Base-by-base conservation (phyloP, 2,113 vertebrate genomes). In the Motacilla tschutschensis region DNA sequence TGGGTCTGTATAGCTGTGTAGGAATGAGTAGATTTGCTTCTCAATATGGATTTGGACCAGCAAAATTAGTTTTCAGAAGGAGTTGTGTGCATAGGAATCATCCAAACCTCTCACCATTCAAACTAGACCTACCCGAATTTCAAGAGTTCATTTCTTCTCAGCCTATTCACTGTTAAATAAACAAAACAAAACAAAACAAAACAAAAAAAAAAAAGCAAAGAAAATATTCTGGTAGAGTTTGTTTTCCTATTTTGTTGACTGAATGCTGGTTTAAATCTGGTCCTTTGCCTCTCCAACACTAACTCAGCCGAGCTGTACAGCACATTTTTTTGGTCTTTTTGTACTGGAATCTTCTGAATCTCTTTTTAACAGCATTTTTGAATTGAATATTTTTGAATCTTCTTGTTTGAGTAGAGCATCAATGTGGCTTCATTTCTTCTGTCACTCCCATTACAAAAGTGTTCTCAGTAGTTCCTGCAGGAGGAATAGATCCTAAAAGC, bases 1-100 rank as follows among this genome's bases (percentile, higher is more conserved):
- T 83, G 89, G 71, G 64, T 79, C 57, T 95, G 73, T 92, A 73
- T 50, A 95, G 92, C n/a, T 94, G 62, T 82, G 88, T 92, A 92
- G 91, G 83, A 85, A 90, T 63, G 67, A 75, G 36, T 88, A 93
- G 89, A 72, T 58, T 65, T n/a, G 89, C 88, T 94, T 89, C 78
- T 85, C 74, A 20, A 1, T 60, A 47, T 62, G 72, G 66, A 51
- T 89, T 84, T 76, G 46, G 38, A 67, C 71, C 67, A 63, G 73
- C 83, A 92, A 54, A 66, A 44, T 17, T 35, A 89, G 73, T 57
- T 88, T 92, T 11, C 70, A 24, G 67, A n/a, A 67, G 87, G 65
- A 87, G 48, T n/a, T 76, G 40, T 73, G 82, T 81, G 79, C 36
- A 31, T 46, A 76, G 29, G 44, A 43, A n/a, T 28, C 59, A 21